Evolutionary conservation across 2,113 vertebrate genomes (phyloP).

Genomic region (Henicopernis longicauda): DNA sequence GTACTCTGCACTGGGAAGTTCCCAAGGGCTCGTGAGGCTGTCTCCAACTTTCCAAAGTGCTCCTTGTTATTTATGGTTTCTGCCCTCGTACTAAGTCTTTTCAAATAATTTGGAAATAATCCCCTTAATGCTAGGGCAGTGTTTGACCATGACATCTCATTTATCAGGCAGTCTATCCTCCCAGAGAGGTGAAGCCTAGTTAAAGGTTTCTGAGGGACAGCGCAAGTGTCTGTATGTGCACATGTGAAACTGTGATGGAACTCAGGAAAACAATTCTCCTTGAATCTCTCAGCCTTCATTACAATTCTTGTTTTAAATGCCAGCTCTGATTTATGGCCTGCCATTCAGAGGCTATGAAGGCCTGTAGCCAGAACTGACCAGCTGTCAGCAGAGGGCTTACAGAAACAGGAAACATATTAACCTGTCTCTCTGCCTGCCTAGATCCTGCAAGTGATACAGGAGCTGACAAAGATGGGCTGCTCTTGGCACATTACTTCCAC

Average conservation of each 20-base stretch:
- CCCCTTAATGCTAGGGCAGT: neutral
- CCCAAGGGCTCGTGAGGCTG: neutral
- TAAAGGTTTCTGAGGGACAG: neutral
- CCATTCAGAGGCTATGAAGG: constrained; percentile 1
- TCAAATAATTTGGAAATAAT: neutral
- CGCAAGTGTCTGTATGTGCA: neutral
- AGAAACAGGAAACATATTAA: neutral
- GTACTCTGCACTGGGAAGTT: neutral
- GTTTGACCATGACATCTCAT: neutral
- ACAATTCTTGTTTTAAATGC: constrained; percentile 50
- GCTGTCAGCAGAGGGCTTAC: neutral
- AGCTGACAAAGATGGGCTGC: neutral
- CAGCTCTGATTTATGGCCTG: constrained; percentile 47
- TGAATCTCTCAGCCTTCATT: constrained; percentile 75
- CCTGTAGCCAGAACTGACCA: neutral
- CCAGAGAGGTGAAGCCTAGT: neutral
- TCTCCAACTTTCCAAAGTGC: neutral
- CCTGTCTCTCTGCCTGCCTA: neutral
- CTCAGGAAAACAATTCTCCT: constrained; percentile 65
- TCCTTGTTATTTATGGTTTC: neutral
- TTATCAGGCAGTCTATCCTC: neutral
- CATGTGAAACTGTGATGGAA: neutral
- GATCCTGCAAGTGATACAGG: neutral
- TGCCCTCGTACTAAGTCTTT: neutral
- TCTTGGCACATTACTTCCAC: neutral